These are phyloP conservation scores for Emydura subglobosa DNA, from an alignment of 2,113 vertebrate species.

Conservation along the genomic window DNA sequence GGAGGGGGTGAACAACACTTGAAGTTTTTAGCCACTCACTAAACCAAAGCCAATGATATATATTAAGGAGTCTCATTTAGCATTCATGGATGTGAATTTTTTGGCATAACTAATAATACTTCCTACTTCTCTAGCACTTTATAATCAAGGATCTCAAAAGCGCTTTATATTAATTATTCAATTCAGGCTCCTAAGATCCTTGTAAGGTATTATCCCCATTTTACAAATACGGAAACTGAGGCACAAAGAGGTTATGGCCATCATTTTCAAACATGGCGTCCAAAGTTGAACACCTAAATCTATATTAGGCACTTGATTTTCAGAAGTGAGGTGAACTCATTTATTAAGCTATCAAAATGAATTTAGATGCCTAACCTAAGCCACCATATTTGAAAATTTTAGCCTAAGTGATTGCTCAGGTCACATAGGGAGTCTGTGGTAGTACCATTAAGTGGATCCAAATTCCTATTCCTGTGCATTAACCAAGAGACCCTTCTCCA, in stretches of 20 bases:
- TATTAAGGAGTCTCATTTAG: neutral
- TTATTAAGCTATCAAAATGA: neutral
- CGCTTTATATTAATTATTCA: neutral
- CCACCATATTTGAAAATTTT: neutral
- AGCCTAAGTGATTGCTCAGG: neutral
- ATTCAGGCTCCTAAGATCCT: neutral
- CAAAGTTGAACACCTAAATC: neutral
- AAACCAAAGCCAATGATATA: neutral
- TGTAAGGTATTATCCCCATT: neutral
- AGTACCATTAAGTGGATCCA: neutral
- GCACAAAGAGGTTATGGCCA: neutral
- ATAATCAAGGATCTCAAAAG: neutral
- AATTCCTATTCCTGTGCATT: neutral
- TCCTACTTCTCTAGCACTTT: neutral
- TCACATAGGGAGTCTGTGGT: neutral
- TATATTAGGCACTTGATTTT: neutral
- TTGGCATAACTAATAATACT: neutral
- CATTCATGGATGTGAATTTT: neutral
- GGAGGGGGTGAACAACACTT: neutral
- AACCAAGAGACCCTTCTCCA: neutral
- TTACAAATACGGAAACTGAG: neutral
- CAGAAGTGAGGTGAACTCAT: neutral
- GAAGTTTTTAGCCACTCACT: neutral
- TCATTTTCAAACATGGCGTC: neutral
- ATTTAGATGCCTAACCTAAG: neutral